Evolutionary conservation across 1,140 invertebrate genomes (phyloP), one percentile per base, ranked within the genome.

Genomic region (Onthophagus taurus): DNA sequence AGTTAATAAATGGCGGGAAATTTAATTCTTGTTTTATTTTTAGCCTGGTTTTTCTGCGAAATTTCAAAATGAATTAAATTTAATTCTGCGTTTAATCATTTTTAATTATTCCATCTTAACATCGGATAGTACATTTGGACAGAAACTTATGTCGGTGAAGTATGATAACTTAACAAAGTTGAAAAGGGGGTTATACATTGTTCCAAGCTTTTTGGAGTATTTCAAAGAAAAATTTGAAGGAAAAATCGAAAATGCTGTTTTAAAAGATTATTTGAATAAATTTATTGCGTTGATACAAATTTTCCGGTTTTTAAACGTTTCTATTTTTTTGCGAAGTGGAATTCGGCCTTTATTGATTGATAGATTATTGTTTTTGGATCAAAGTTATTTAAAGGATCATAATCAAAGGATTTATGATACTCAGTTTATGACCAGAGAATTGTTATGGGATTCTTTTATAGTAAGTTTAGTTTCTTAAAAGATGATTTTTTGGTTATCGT

Each of bases 381-480:
- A 64, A 54, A 51, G 54, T 17, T 63, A 59, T 48, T 33, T 44
- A 11, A 47, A 18, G 8, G 50, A 54, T 11, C 57, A 45, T 47
- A 43, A 37, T 4, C 46, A 50, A 20, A 48, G 61, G 18, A 51
- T 48, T 13, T 58, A 53, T 44, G 48, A 53, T 30, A 52, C 54
- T 16, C 63, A 61, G 45, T 65, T 61, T 53, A 45, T 61, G 20
- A 51, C 59, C 0, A 56, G 63, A 45, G 61, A 65, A 49, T 49
- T 64, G 20, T 44, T 65, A 13, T 65, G 63, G 63, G 62, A 63
- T 54, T 54, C 60, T 41, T 65, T 65, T 45, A 64, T 64, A 51
- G 63, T 63, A 45, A 55, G 55, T 49, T 19, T 12, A 37, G 4
- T 34, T 8, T 37, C 19, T 7, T 18, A 37, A 37, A 8, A 8